Conservation (phyloP, 2,113 vertebrate species). For the Epinephelus lanceolatus region DNA sequence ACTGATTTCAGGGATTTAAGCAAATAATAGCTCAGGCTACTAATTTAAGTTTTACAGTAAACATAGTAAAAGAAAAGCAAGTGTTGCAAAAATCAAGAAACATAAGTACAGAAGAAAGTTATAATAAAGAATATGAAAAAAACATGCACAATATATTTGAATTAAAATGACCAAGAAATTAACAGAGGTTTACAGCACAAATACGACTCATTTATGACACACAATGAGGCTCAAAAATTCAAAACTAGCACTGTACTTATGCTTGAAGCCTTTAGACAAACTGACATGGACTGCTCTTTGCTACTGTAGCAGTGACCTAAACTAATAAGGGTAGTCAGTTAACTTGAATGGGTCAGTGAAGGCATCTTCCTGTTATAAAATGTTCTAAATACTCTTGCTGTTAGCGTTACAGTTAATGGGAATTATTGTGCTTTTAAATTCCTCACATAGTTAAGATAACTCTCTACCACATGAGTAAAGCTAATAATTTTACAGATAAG, state of each 20-base stretch:
- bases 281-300: not conserved
- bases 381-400: not conserved
- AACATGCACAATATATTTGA: too few relatives aligned
- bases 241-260: not conserved
- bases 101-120: too few relatives aligned
- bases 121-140: too few relatives aligned
- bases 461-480: not conserved
- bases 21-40: too few relatives aligned
- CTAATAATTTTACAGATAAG: not conserved
- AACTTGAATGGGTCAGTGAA: not conserved
- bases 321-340: not conserved
- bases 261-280: not conserved
- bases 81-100: too few relatives aligned
- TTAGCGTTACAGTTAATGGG: not conserved
- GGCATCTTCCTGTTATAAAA: not conserved
- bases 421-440: too few relatives aligned
- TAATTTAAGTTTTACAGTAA: too few relatives aligned
- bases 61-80: too few relatives aligned
- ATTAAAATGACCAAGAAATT: too few relatives aligned
- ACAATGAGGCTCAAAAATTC: not conserved
- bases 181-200: too few relatives aligned
- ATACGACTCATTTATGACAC: not conserved
- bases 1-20: too few relatives aligned
- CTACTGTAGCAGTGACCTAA: not conserved
- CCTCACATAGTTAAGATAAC: not conserved